Percentiles rank a stretch among this genome's conserved stretches.
phyloP scores from a whole-genome alignment of 2,797 vertebrate genomes.

The Centropyge bicolor region DNA sequence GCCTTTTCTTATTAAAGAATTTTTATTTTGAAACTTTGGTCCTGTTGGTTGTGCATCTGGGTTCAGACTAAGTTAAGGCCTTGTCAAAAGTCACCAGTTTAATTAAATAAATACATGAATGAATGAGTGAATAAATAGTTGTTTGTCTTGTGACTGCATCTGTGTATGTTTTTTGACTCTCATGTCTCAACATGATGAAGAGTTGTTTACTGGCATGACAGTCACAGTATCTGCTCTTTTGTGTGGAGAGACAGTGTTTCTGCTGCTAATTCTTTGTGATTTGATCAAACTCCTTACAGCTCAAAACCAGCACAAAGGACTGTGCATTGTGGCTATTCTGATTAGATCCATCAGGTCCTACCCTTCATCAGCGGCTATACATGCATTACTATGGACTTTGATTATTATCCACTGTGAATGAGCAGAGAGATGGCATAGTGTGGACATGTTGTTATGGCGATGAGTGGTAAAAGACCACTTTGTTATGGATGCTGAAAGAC shows the following conservation, averaged over 20 bases:
- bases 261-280: not conserved
- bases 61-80: no score
- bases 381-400: not conserved
- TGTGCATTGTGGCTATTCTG: not conserved
- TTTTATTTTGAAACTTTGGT: no score
- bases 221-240: not conserved
- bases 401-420: not conserved
- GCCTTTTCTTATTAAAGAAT: no score
- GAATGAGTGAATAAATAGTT: no score
- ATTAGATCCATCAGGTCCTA: not conserved
- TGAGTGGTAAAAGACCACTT: constrained; percentile 10
- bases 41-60: no score
- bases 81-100: no score
- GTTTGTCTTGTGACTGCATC: no score
- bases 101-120: no score
- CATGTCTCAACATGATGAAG: no score
- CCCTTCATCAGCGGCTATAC: not conserved
- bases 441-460: constrained; percentile 26
- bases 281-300: not conserved
- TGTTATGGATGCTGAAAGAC: not conserved
- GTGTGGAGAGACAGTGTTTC: no score
- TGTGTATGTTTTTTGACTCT: no score
- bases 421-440: not conserved
- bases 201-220: not conserved
- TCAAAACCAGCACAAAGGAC: not conserved